Percentiles rank a stretch among this genome's conserved stretches.
phyloP scores from a whole-genome alignment of 2,888 invertebrate genomes.

The Bombyx huttoni region DNA sequence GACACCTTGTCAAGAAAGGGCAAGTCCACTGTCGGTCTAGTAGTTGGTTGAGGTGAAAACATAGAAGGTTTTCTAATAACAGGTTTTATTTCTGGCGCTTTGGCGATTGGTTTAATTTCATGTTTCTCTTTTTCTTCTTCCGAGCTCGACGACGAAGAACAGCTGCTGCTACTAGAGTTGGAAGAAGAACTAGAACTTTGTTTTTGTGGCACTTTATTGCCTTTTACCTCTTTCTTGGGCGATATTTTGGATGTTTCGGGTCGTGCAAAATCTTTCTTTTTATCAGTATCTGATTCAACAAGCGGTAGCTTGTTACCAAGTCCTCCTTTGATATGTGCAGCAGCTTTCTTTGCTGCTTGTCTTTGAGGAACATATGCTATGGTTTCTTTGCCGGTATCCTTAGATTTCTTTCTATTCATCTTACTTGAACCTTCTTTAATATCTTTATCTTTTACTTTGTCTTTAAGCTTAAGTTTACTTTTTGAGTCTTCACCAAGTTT shows the following conservation, averaged over 20 bases:
- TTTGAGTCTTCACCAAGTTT: constrained; percentile 24
- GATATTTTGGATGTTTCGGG: constrained; percentile 35
- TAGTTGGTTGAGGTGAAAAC: constrained; percentile 52
- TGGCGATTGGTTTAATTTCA: constrained; percentile 46
- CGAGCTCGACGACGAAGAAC: constrained; percentile 74
- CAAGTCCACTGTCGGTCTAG: constrained; percentile 76
- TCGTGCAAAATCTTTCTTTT: constrained; percentile 49
- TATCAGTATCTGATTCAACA: constrained; percentile 44
- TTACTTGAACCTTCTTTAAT: constrained; percentile 46
- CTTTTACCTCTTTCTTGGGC: constrained; percentile 62
- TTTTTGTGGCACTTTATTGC: constrained; percentile 32
- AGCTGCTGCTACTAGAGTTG: constrained; percentile 67
- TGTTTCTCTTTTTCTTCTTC: constrained; percentile 69
- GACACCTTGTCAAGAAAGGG: constrained; percentile 86
- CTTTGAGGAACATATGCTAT: constrained; percentile 90
- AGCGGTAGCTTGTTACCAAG: constrained; percentile 70
- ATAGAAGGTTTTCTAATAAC: constrained; percentile 40
- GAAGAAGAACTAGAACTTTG: constrained; percentile 69
- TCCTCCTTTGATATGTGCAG: constrained; percentile 89
- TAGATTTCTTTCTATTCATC: constrained; percentile 62
- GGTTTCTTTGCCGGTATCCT: constrained; percentile 77
- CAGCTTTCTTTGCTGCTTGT: constrained; percentile 92
- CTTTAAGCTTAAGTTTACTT: constrained; percentile 43
- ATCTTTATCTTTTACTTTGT: constrained; percentile 62
- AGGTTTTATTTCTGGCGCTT: constrained; percentile 58